phyloP scores from a whole-genome alignment of 2,888 invertebrate species.

The Trachelus stipa region DNA sequence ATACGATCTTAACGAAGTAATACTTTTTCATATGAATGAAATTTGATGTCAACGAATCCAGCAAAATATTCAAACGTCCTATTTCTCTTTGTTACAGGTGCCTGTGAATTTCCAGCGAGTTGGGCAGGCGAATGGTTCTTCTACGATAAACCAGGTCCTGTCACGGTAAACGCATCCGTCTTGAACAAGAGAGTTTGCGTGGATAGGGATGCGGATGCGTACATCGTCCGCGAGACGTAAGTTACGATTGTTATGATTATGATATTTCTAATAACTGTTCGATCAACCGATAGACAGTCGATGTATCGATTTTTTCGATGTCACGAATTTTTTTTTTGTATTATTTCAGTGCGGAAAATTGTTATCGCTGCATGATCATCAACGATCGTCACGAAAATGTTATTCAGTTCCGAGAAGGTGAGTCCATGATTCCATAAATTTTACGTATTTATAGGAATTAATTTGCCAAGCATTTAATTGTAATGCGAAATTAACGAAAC shows the following conservation, averaged over 20 bases:
- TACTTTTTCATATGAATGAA: too few relatives aligned
- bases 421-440: constrained; percentile 47
- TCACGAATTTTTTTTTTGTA: constrained; percentile 9
- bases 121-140: constrained; percentile 84
- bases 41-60: too few relatives aligned
- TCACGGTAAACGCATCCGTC: constrained; percentile 65
- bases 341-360: constrained; percentile 63
- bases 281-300: too few relatives aligned
- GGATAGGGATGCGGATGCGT: constrained; percentile 76
- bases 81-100: constrained; percentile 69
- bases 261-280: too few relatives aligned
- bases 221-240: constrained; percentile 48
- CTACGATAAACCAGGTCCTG: constrained; percentile 70
- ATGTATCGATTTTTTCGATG: too few relatives aligned
- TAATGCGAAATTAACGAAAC: too few relatives aligned
- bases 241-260: too few relatives aligned
- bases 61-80: constrained; percentile 1
- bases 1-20: too few relatives aligned
- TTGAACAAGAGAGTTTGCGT: constrained; percentile 75
- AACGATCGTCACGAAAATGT: constrained; percentile 70
- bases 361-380: constrained; percentile 70
- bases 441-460: too few relatives aligned
- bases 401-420: constrained; percentile 72
- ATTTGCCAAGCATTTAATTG: too few relatives aligned
- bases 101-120: constrained; percentile 76